These are phyloP conservation scores for Poliocrania exsul DNA, from an alignment of 2,797 vertebrate genomes.

Conservation along the genomic window DNA sequence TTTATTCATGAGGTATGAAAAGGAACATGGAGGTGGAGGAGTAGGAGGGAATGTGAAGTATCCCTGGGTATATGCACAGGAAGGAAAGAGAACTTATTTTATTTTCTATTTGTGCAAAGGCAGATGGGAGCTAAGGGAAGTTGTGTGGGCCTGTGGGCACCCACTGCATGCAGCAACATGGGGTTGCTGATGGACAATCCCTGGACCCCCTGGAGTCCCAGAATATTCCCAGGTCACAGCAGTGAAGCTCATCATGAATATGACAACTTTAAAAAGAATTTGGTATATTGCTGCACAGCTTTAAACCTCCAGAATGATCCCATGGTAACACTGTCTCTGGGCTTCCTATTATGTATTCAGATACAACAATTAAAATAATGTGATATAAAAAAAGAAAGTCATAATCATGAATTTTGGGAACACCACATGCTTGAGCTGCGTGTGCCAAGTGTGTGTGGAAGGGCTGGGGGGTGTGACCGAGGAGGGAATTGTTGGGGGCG, in stretches of 20 bases:
- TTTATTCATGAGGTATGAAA: slow-evolving; percentile 59
- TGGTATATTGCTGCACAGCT: neutral
- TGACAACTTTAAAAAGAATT: neutral
- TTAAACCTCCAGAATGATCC: slow-evolving; percentile 16
- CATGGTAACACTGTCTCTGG: slow-evolving; percentile 44
- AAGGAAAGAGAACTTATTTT: slow-evolving; percentile 6
- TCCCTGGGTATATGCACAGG: slow-evolving; percentile 21
- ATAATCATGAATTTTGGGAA: slow-evolving; percentile 26
- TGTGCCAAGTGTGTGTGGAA: neutral
- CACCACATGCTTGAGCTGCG: neutral
- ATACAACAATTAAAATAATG: slow-evolving; percentile 45
- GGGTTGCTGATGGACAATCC: neutral
- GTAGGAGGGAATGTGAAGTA: slow-evolving; percentile 57
- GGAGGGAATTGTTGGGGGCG: neutral
- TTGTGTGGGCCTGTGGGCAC: neutral
- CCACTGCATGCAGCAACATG: neutral
- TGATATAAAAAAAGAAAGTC: slow-evolving; percentile 30
- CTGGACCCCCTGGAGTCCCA: neutral
- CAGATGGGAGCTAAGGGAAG: neutral
- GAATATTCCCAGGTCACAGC: neutral
- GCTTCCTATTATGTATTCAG: slow-evolving; percentile 17
- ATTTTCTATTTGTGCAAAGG: slow-evolving; percentile 9
- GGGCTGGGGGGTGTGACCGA: neutral
- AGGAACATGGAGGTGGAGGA: slow-evolving; percentile 54
- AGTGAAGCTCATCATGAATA: neutral